Evolutionary conservation across 2,113 vertebrate genomes (phyloP).

Genomic region (Stegastes partitus): DNA sequence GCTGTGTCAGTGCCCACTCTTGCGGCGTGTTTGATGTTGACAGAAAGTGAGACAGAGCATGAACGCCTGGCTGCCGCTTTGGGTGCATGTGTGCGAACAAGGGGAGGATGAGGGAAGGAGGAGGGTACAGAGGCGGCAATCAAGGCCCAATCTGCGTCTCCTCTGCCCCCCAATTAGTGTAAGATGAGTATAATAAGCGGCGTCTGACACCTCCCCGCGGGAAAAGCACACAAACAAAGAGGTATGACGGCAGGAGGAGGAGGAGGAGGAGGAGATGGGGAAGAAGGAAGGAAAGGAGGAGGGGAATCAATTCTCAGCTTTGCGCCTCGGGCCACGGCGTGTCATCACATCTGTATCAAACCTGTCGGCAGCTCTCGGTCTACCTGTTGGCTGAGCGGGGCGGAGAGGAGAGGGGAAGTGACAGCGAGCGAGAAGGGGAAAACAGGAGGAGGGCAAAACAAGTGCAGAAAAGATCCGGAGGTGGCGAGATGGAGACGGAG

Average conservation of each 20-base stretch:
- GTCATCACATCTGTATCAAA: slow-evolving; percentile 68
- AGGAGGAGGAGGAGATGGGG: slow-evolving; percentile 1
- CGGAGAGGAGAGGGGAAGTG: slow-evolving; percentile 21
- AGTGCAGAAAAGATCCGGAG: background rate
- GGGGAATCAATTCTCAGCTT: slow-evolving; percentile 42
- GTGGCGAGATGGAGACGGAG: background rate
- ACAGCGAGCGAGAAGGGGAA: background rate
- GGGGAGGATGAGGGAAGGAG: slow-evolving; percentile 33
- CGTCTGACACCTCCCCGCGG: slow-evolving; percentile 43
- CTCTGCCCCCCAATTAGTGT: slow-evolving; percentile 64
- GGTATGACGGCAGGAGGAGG: slow-evolving; percentile 19
- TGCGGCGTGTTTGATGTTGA: slow-evolving; percentile 47
- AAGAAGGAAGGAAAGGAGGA: background rate
- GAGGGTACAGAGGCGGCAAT: slow-evolving; percentile 51
- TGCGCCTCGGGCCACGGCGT: slow-evolving; percentile 29
- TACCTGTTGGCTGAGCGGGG: slow-evolving; percentile 51
- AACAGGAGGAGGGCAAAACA: slow-evolving; percentile 28
- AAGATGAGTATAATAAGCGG: slow-evolving; percentile 50
- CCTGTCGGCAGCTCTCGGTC: slow-evolving; percentile 49
- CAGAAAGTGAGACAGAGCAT: slow-evolving; percentile 46
- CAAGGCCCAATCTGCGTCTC: slow-evolving; percentile 69
- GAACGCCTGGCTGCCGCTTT: slow-evolving; percentile 16
- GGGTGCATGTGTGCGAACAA: too few relatives aligned
- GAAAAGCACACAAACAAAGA: slow-evolving; percentile 41
- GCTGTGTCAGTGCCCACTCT: slow-evolving; percentile 52